phyloP scores from a whole-genome alignment of 2,113 vertebrate species.

The Osmerus mordax region DNA sequence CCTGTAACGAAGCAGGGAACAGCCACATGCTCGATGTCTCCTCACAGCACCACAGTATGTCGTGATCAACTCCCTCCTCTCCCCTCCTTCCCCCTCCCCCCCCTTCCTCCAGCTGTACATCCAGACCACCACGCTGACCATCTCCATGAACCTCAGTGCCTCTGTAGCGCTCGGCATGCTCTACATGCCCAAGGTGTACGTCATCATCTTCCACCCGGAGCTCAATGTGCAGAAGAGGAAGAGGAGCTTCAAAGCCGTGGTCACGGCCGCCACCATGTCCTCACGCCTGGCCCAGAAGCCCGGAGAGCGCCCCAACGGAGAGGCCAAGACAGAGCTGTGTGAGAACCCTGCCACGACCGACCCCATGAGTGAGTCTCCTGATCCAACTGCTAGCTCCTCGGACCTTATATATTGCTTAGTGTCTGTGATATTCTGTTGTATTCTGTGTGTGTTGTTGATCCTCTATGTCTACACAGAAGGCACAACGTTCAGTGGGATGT shows the following conservation, averaged over 20 bases:
- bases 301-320: conserved; percentile 90
- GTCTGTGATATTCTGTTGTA: too few relatives aligned
- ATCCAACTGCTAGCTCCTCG: too few relatives aligned
- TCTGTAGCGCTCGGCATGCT: conserved; percentile 97
- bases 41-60: too few relatives aligned
- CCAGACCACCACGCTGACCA: conserved; percentile 94
- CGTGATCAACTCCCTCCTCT: neutral
- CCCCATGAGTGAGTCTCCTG: conserved; percentile 64
- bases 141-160: conserved; percentile 98
- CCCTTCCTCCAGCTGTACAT: conserved; percentile 87
- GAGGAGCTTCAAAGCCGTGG: conserved; percentile 95
- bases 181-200: conserved; percentile 98
- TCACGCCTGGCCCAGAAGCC: conserved; percentile 89
- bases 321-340: conserved; percentile 93
- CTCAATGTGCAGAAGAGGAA: conserved; percentile 95
- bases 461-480: too few relatives aligned
- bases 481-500: neutral
- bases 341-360: conserved; percentile 77
- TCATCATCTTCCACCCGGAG: conserved; percentile 97
- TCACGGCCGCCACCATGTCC: conserved; percentile 94
- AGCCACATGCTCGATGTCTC: too few relatives aligned
- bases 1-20: too few relatives aligned
- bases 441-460: too few relatives aligned
- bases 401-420: too few relatives aligned
- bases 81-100: neutral